A percentile compares a stretch with the other conserved stretches of the same genome.
phyloP scores from a whole-genome alignment of 2,888 invertebrate species.

The Agriopis aurantiaria region DNA sequence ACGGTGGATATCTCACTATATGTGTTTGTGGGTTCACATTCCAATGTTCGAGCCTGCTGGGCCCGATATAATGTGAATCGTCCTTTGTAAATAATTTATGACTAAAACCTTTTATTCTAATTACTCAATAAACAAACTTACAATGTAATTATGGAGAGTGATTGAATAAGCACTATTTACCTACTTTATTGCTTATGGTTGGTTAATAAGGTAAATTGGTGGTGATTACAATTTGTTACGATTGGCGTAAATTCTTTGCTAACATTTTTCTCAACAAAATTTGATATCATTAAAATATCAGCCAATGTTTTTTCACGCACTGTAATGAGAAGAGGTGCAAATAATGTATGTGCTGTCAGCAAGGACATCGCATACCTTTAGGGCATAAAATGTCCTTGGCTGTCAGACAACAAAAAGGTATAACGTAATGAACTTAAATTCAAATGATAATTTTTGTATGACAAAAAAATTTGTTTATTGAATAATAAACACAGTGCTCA shows the following conservation, averaged over 20 bases:
- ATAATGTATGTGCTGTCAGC: background rate
- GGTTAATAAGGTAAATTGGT: background rate
- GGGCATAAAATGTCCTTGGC: too few species aligned
- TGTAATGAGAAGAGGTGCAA: background rate
- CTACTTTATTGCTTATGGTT: background rate
- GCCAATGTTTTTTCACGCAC: background rate
- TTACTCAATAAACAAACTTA: background rate
- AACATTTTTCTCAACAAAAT: background rate
- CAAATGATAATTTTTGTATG: too few species aligned
- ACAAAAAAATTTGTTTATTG: background rate
- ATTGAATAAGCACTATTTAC: constrained; percentile 6
- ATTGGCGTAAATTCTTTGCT: background rate
- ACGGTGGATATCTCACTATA: too few species aligned
- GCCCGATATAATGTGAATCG: background rate
- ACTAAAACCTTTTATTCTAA: background rate
- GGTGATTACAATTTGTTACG: background rate
- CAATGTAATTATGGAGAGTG: background rate
- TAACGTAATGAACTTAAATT: too few species aligned
- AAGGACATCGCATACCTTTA: too few species aligned
- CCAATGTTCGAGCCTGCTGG: too few species aligned
- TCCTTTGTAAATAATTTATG: background rate
- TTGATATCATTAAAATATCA: background rate
- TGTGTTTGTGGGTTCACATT: too few species aligned
- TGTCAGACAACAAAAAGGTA: too few species aligned
- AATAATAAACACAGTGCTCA: constrained; percentile 12